Percentiles rank a stretch among this genome's conserved stretches.
Conservation (phyloP, 2,888 invertebrate species). For the Phyto melanocephala region DNA sequence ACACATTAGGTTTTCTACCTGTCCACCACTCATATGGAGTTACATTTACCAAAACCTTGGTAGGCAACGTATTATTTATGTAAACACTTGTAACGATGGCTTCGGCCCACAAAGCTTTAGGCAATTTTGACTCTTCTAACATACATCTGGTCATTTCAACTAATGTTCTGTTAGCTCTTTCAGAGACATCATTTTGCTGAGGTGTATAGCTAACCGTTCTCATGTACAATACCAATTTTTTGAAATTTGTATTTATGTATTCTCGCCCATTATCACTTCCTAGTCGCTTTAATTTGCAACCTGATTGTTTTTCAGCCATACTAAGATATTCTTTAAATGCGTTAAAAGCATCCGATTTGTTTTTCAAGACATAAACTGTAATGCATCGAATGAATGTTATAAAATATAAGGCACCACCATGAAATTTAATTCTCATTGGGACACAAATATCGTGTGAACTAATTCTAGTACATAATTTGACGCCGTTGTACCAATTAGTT, state of each 20-base stretch:
- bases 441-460: conserved; percentile 54
- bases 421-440: conserved; percentile 40
- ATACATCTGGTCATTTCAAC: not conserved
- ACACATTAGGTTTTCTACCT: too few species aligned
- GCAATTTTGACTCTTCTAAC: too few species aligned
- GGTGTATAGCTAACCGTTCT: not conserved
- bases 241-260: not conserved
- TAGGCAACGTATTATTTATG: not conserved
- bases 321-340: not conserved
- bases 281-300: not conserved
- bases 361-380: not conserved
- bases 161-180: conserved; percentile 42
- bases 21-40: not conserved
- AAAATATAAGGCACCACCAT: conserved; percentile 52
- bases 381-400: conserved; percentile 34
- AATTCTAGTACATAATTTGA: conserved; percentile 20
- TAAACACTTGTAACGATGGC: not conserved
- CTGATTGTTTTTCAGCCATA: not conserved
- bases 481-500: not conserved
- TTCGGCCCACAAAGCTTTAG: not conserved
- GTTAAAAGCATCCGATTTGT: not conserved
- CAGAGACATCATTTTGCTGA: not conserved
- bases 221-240: not conserved
- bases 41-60: not conserved
- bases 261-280: not conserved